Evolutionary conservation across 2,797 vertebrate genomes (phyloP), one percentile per base, ranked within the genome.

Genomic region (Melanitta fusca): DNA sequence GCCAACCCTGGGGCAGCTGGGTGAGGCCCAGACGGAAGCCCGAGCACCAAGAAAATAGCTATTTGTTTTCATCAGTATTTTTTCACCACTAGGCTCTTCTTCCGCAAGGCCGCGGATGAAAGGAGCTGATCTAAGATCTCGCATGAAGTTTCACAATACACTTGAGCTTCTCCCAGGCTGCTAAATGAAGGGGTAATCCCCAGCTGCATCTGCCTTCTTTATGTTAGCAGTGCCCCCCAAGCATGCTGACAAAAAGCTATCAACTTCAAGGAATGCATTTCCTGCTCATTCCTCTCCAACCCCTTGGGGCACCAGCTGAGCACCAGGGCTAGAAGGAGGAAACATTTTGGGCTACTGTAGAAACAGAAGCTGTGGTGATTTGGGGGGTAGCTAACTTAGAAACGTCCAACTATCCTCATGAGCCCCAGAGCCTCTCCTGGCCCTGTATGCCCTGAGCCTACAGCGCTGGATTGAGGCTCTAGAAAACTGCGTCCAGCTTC

Each of bases 1-100:
- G 53, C 54, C 73, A 85, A 24, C 47, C 61, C 60, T 27, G 49
- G 34, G 69, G 89, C 77, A 51, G 49, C 17, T 17, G n/a, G 60
- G 30, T 66, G 87, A 93, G 77, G 68, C 89, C 61, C 69, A 45
- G 62, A 80, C 77, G 61, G 74, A 92, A 85, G 65, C 41, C 49
- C 12, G 28, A 53, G 25, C 34, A 74, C 39, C 32, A 53, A 71
- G 75, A 85, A 93, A 71, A 80, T 5, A 88, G 39, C 49, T 65
- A 41, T 28, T 89, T 89, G 47, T 86, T 91, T 87, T 80, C 41
- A 60, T 62, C 49, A 13, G 27, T 79, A 19, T 14, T 84, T 85
- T 92, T 89, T 80, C 57, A 62, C 34, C 38, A 51, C 19, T 41
- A 69, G 60, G 20, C 18, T 77, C 24, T 8, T 89, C 39, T 13